A percentile compares a stretch with the other conserved stretches of the same genome.
These are phyloP conservation scores for Nycticebus coucang DNA, from an alignment of 2,113 vertebrate genomes.

Conservation along the genomic window DNA sequence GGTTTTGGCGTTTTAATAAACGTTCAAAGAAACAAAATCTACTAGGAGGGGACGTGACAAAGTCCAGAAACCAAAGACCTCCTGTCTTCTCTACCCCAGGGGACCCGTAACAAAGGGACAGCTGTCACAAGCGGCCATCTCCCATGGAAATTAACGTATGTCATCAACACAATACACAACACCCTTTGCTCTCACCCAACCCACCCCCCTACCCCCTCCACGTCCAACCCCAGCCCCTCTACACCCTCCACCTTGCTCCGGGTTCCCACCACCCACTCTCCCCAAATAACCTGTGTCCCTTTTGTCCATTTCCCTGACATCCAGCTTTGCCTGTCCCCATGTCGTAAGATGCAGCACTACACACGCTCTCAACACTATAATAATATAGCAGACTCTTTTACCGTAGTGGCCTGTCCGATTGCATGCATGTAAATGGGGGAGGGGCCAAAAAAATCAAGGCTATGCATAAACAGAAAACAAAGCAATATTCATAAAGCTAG, in stretches of 20 bases:
- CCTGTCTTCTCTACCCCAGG: neutral
- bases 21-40: constrained; percentile 82
- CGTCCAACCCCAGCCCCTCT: neutral
- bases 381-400: constrained; percentile 80
- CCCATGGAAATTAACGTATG: constrained; percentile 65
- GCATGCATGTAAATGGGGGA: constrained; percentile 87
- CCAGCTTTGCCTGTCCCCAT: constrained; percentile 75
- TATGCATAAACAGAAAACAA: constrained; percentile 90
- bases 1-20: constrained; percentile 81
- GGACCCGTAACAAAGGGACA: neutral
- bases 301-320: constrained; percentile 24
- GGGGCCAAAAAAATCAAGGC: constrained; percentile 82
- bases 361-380: constrained; percentile 82
- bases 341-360: constrained; percentile 77
- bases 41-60: constrained; percentile 73
- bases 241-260: neutral
- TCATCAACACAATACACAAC: constrained; percentile 70
- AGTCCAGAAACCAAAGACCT: constrained; percentile 71
- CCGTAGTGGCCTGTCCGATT: constrained; percentile 83
- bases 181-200: constrained; percentile 55
- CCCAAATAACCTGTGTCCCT: constrained; percentile 61
- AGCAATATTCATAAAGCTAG: constrained; percentile 91
- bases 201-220: constrained; percentile 54
- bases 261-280: constrained; percentile 66
- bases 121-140: neutral